phyloP scores from a whole-genome alignment of 2,113 vertebrate species.

The Triplophysa rosa region DNA sequence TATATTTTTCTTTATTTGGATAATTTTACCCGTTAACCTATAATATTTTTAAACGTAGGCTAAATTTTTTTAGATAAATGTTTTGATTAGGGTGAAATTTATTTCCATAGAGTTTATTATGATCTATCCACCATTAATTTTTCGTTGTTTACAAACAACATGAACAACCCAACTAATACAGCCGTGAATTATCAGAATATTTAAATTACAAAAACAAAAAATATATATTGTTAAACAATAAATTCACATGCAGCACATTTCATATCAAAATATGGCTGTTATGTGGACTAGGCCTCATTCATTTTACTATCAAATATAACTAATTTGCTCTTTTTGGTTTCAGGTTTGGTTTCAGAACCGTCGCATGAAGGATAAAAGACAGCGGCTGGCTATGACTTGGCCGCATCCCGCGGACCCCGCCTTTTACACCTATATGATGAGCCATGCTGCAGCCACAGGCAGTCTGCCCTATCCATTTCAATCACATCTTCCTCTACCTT shows the following conservation, averaged over 20 bases:
- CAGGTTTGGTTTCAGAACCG: constrained; percentile 99
- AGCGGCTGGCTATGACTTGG: constrained; percentile 97
- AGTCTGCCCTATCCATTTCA: constrained; percentile 95
- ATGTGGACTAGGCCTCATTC: neutral
- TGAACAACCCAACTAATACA: no score
- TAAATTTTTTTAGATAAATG: no score
- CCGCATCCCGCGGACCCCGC: constrained; percentile 96
- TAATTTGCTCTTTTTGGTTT: constrained; percentile 13
- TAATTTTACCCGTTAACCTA: no score
- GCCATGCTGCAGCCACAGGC: constrained; percentile 94
- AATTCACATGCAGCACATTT: neutral
- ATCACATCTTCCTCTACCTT: constrained; percentile 93
- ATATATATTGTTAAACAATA: neutral
- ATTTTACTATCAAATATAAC: neutral
- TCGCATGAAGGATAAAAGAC: constrained; percentile 97
- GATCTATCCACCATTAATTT: no score
- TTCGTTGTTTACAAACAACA: no score
- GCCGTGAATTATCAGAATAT: no score
- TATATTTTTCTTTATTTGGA: no score
- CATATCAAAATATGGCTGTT: neutral
- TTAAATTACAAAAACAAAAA: neutral
- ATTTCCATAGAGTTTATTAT: no score
- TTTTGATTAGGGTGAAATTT: no score
- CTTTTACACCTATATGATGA: constrained; percentile 99
- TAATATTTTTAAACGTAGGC: no score